Percentiles rank a stretch among this genome's conserved stretches.
Conservation (phyloP, 2,888 invertebrate genomes). For the Dolichopus griseipennis region DNA sequence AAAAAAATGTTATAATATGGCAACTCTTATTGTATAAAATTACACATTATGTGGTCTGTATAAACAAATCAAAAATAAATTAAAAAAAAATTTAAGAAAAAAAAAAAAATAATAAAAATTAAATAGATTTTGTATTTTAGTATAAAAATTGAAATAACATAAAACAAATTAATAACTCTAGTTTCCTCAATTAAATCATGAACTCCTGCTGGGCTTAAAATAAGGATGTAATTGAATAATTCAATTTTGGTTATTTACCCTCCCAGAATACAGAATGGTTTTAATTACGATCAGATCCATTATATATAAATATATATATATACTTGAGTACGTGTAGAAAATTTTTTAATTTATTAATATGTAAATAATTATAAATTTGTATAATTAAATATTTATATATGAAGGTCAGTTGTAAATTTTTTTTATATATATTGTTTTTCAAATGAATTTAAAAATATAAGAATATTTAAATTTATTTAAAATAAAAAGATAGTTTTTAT, state of each 20-base stretch:
- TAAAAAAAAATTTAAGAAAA: not conserved
- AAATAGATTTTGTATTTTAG: too few species aligned
- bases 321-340: not conserved
- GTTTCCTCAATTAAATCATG: constrained; percentile 6
- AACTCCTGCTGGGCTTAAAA: not conserved
- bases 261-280: too few species aligned
- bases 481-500: too few species aligned
- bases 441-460: too few species aligned
- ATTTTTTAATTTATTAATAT: constrained; percentile 1
- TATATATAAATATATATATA: too few species aligned
- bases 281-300: too few species aligned
- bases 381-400: too few species aligned
- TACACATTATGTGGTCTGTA: not conserved
- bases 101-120: too few species aligned
- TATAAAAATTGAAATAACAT: not conserved
- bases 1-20: not conserved
- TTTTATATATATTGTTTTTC: too few species aligned
- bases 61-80: not conserved
- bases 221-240: constrained; percentile 4
- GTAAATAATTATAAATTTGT: not conserved
- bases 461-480: too few species aligned
- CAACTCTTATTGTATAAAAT: not conserved
- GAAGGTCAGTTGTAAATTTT: too few species aligned
- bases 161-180: not conserved
- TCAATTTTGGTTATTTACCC: too few species aligned